Evolutionary conservation across 2,113 vertebrate genomes (phyloP).

Genomic region (Polypterus senegalus): DNA sequence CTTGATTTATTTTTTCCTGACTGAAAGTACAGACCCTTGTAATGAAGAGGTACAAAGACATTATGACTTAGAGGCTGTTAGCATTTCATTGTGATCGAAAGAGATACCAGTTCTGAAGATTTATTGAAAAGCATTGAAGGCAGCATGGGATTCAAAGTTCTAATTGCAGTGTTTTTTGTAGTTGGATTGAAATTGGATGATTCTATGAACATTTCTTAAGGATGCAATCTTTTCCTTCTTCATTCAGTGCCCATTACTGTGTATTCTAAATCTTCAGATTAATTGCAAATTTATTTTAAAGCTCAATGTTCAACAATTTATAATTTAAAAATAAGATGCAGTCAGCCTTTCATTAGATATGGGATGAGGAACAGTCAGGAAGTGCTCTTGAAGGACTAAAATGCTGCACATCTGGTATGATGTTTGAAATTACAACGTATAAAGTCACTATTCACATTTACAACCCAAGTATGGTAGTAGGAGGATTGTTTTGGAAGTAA

Average conservation of each 20-base stretch:
- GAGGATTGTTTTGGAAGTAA: no score
- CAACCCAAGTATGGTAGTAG: slow-evolving; percentile 20
- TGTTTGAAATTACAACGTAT: slow-evolving; percentile 62
- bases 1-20: slow-evolving; percentile 33
- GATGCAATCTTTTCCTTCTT: slow-evolving; percentile 47
- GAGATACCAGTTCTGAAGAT: slow-evolving; percentile 31
- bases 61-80: slow-evolving; percentile 19
- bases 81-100: slow-evolving; percentile 26
- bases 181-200: slow-evolving; percentile 43
- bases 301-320: slow-evolving; percentile 44
- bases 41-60: slow-evolving; percentile 20
- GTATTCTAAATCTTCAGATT: slow-evolving; percentile 38
- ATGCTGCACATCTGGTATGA: slow-evolving; percentile 63
- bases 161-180: no score
- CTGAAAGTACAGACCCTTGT: slow-evolving; percentile 22
- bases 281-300: slow-evolving; percentile 62
- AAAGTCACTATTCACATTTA: slow-evolving; percentile 44
- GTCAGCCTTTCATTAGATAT: slow-evolving; percentile 69
- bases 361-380: slow-evolving; percentile 62
- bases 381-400: slow-evolving; percentile 54
- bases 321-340: slow-evolving; percentile 50
- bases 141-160: no score
- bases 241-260: slow-evolving; percentile 40
- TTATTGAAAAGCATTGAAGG: slow-evolving; percentile 31
- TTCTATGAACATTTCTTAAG: slow-evolving; percentile 35